A percentile compares a stretch with the other conserved stretches of the same genome.
Conservation (phyloP, 2,113 vertebrate species). For the Cyanistes caeruleus region DNA sequence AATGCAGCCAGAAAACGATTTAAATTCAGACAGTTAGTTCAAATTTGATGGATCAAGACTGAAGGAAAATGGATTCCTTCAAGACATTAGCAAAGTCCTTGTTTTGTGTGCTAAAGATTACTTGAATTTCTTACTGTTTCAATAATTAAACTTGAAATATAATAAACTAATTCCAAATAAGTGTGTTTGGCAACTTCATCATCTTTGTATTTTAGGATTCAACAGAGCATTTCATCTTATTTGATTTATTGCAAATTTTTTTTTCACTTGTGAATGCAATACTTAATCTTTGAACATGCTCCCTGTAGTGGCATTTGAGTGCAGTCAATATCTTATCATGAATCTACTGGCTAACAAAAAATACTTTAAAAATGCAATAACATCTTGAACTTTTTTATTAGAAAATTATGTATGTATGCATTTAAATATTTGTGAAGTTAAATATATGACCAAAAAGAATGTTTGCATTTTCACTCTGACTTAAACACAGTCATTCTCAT, state of each 20-base stretch:
- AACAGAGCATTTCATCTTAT: not conserved
- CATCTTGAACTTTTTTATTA: constrained; percentile 63
- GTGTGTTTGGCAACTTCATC: not conserved
- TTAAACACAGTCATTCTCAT: constrained; percentile 60
- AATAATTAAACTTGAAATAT: not conserved
- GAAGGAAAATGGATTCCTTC: not conserved
- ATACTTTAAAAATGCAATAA: constrained; percentile 62
- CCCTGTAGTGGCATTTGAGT: constrained; percentile 65
- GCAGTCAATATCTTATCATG: constrained; percentile 58
- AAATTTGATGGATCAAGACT: not conserved
- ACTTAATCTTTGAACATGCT: constrained; percentile 34
- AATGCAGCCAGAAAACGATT: not conserved
- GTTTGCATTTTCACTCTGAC: constrained; percentile 53
- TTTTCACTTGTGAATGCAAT: constrained; percentile 41
- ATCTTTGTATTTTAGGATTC: constrained; percentile 35
- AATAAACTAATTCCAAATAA: constrained; percentile 9
- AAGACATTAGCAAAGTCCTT: not conserved
- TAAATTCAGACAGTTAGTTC: not conserved
- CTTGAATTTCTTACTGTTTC: constrained; percentile 14
- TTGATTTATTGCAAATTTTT: constrained; percentile 48
- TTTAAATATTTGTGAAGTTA: constrained; percentile 62
- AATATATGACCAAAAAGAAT: constrained; percentile 43
- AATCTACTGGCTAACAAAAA: constrained; percentile 56
- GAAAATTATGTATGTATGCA: constrained; percentile 45
- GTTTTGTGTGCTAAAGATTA: not conserved